Percentiles rank a stretch among this genome's conserved stretches.
Evolutionary conservation across 2,113 vertebrate species (phyloP).

Genomic region (Hippocampus comes): DNA sequence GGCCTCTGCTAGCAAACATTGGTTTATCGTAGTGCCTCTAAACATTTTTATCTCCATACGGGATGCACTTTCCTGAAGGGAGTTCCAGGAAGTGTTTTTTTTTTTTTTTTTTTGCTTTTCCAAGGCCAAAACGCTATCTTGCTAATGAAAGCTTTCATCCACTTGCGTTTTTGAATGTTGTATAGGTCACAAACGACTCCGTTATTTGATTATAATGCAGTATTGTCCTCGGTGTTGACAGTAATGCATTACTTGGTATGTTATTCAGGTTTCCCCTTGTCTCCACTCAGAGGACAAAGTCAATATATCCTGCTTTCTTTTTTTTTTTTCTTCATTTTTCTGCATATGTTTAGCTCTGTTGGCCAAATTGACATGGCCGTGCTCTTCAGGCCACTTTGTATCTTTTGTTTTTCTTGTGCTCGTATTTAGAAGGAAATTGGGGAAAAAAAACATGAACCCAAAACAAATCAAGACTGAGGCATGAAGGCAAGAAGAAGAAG

Average conservation of each 20-base stretch:
- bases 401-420: conserved; percentile 18
- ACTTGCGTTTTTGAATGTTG: background rate
- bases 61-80: conserved; percentile 21
- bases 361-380: background rate
- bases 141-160: background rate
- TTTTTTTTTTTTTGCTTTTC: background rate
- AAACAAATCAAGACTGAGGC: conserved; percentile 10
- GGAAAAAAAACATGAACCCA: conserved; percentile 6
- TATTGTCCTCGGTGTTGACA: conserved; percentile 9
- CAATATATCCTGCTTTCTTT: background rate
- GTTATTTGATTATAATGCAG: conserved; percentile 2
- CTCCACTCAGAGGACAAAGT: background rate
- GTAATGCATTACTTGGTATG: background rate
- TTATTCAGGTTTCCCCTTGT: conserved; percentile 4
- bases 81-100: background rate
- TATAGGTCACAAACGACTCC: background rate
- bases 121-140: background rate
- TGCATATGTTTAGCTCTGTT: background rate
- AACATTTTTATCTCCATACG: conserved; percentile 47
- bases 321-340: background rate
- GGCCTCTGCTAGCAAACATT: conserved; percentile 21
- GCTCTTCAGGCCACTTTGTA: background rate
- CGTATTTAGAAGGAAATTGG: conserved; percentile 3
- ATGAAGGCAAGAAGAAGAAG: conserved; percentile 21
- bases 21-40: conserved; percentile 28